Base-by-base conservation (phyloP, 2,113 vertebrate species). In the Machaerirhynchus nigripectus region DNA sequence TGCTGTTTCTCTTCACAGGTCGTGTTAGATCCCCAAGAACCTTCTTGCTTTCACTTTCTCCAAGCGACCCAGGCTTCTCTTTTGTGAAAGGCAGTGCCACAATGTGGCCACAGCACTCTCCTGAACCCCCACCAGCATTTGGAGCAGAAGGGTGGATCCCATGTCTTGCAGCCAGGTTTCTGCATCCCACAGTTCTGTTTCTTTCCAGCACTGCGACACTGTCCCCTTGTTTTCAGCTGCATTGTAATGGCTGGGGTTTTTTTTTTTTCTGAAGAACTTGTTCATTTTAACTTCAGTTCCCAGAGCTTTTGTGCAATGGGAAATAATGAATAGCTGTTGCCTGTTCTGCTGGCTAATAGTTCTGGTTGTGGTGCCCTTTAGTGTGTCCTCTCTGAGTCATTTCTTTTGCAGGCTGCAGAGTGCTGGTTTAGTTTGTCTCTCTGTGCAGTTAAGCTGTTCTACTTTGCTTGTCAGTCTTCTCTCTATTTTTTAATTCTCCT, bases 321-420 rank as follows among this genome's bases (percentile, higher is more conserved):
- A 91, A 87, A 89, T 84, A 95, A 91, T 89, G 92, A 95, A 84
- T 30, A 96, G 74, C 92, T 93, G 6, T 82, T 97, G 64, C 65
- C 56, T 85, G 28, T 94, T 95, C 85, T 92, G 65, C 73, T 74
- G 74, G 77, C 89, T 89, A 84, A 70, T 65, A 59, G 65, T 93
- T 70, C 21, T 81, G 87, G 65, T 94, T 74, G 73, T 75, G 77
- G 42, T 7, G 3, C 87, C 87, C 90, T 96, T 94, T 77, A 55
- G 47, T 59, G 31, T 81, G 81, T 87, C 87, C 80, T 84, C 69
- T 91, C 83, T 57, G 53, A 89, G 92, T 95, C 73, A 84, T 84
- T 89, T 69, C 91, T 91, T 95, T 73, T 63, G 42, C 91, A 91
- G 71, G 75, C 86, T 90, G 89, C 86, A 79, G 26, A 78, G 56